phyloP scores from a whole-genome alignment of 1,140 invertebrate genomes.

The Dufourea novaeangliae region DNA sequence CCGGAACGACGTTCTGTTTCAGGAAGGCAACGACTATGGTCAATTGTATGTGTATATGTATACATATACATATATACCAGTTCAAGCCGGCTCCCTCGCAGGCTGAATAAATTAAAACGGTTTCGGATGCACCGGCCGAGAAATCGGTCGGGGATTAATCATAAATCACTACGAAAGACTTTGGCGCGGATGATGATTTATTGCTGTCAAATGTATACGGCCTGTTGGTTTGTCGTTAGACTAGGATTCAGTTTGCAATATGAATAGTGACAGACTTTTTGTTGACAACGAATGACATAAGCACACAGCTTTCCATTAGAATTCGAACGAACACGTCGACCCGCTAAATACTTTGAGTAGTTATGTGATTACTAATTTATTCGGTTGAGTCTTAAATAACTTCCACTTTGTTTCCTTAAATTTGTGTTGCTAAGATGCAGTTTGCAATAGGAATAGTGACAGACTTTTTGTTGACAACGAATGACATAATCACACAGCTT shows the following conservation, averaged over 20 bases:
- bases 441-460: too few relatives aligned
- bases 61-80: too few relatives aligned
- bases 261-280: too few relatives aligned
- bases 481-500: too few relatives aligned
- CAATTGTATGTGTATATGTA: too few relatives aligned
- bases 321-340: neutral
- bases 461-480: too few relatives aligned
- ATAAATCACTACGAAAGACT: slow-evolving; percentile 45
- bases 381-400: too few relatives aligned
- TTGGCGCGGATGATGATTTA: slow-evolving; percentile 37
- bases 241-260: neutral
- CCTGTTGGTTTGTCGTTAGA: neutral
- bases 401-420: too few relatives aligned
- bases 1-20: slow-evolving; percentile 17
- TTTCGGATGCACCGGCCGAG: slow-evolving; percentile 1
- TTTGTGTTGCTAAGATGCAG: too few relatives aligned
- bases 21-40: neutral
- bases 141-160: slow-evolving; percentile 6
- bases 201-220: neutral
- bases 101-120: slow-evolving; percentile 40
- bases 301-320: neutral
- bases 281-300: neutral
- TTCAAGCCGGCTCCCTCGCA: neutral
- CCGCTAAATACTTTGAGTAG: too few relatives aligned
- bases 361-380: too few relatives aligned